phyloP scores from a whole-genome alignment of 1,140 invertebrate genomes.

The Pogonomyrmex barbatus region DNA sequence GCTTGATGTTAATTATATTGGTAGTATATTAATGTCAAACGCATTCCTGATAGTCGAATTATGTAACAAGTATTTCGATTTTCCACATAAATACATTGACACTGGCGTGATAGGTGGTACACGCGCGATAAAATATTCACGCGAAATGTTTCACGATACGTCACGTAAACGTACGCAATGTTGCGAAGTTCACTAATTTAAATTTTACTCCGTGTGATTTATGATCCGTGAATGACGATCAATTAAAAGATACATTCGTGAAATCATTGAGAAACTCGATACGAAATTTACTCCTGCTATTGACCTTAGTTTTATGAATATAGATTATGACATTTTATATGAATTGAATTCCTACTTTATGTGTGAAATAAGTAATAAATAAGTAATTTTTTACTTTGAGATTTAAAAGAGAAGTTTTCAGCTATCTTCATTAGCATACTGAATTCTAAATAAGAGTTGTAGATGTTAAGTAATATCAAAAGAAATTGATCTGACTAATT shows the following conservation, averaged over 20 bases:
- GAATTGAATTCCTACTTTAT: too few species aligned
- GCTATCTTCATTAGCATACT: too few species aligned
- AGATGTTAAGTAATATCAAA: too few species aligned
- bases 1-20: too few species aligned
- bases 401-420: too few species aligned
- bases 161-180: neutral
- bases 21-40: conserved; percentile 8
- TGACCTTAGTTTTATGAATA: too few species aligned
- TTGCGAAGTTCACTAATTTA: neutral
- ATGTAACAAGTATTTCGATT: conserved; percentile 9
- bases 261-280: conserved; percentile 13
- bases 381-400: too few species aligned
- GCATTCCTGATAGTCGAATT: neutral
- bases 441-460: too few species aligned
- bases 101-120: neutral
- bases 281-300: too few species aligned
- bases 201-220: conserved; percentile 21
- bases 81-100: neutral
- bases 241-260: neutral
- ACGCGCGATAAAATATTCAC: neutral
- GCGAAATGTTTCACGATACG: neutral
- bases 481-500: too few species aligned
- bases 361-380: too few species aligned
- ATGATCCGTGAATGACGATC: neutral
- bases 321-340: too few species aligned